Conservation (phyloP, 2,888 invertebrate species). For the Smittia sp. region DNA sequence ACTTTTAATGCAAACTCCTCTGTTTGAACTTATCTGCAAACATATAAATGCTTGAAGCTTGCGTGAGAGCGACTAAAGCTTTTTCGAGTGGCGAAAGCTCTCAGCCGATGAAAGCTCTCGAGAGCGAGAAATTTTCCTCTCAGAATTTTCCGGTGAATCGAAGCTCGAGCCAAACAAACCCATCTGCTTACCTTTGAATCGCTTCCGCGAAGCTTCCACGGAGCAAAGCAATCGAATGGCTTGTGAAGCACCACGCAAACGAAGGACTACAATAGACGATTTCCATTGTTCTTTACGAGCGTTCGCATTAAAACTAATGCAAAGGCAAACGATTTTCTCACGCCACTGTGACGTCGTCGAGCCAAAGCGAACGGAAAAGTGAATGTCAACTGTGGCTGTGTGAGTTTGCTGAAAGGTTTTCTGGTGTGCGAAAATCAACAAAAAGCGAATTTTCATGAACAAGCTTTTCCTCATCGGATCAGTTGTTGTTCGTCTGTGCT, state of each 20-base stretch:
- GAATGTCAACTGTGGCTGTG: not conserved
- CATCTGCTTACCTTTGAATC: not conserved
- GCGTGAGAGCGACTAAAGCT: not conserved
- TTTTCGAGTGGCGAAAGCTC: not conserved
- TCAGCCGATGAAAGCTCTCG: not conserved
- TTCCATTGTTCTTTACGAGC: not conserved
- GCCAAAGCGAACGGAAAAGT: not conserved
- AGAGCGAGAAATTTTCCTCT: not conserved
- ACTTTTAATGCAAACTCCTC: not conserved
- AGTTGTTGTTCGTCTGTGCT: slow-evolving; percentile 27
- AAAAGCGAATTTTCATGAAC: slow-evolving; percentile 36
- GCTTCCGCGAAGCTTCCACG: not conserved
- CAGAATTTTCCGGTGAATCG: slow-evolving; percentile 1
- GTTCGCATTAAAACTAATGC: not conserved
- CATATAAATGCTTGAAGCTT: not conserved
- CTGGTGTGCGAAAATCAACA: slow-evolving; percentile 10
- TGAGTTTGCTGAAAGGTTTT: not conserved
- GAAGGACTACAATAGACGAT: not conserved
- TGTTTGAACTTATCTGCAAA: not conserved
- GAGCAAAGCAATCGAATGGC: not conserved
- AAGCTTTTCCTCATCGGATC: slow-evolving; percentile 23
- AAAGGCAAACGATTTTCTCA: not conserved
- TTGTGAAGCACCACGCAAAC: not conserved
- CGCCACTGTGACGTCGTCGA: slow-evolving; percentile 8
- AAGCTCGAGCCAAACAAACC: not conserved